A percentile compares a stretch with the other conserved stretches of the same genome.
These are phyloP conservation scores for Muscicapa striata DNA, from an alignment of 2,797 vertebrate genomes.

Conservation along the genomic window DNA sequence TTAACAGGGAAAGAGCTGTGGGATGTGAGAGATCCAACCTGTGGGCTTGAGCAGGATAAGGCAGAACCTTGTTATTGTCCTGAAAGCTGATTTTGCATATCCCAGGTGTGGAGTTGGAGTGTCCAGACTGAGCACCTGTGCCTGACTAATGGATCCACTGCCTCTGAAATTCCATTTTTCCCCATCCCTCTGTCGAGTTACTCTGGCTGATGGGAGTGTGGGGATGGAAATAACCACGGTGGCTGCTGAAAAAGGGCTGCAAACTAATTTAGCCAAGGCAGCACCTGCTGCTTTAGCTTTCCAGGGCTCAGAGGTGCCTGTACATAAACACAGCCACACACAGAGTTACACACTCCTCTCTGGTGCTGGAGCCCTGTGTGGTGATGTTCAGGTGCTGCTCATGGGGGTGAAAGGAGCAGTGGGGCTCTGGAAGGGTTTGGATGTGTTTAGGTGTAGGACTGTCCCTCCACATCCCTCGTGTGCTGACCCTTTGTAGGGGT, in stretches of 20 bases:
- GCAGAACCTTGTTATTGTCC: not conserved
- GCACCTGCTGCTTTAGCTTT: not conserved
- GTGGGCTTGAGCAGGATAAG: not conserved
- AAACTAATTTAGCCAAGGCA: not conserved
- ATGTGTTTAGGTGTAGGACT: not conserved
- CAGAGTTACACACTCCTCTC: accelerated
- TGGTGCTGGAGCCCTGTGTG: not conserved
- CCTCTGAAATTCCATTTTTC: not conserved
- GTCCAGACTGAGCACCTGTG: not conserved
- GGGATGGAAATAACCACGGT: not conserved
- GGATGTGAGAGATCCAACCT: not conserved
- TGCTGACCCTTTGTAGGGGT: not conserved
- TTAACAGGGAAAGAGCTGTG: not conserved
- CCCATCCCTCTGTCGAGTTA: accelerated
- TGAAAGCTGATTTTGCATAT: not conserved
- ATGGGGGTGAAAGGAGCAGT: not conserved
- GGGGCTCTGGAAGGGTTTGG: not conserved
- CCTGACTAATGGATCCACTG: not conserved
- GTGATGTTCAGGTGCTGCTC: not conserved
- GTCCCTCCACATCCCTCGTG: accelerated
- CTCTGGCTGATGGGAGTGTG: not conserved
- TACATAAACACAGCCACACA: not conserved
- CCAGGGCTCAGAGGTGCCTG: not conserved
- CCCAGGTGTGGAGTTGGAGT: not conserved
- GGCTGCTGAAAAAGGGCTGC: not conserved